A percentile compares a stretch with the other conserved stretches of the same genome.
Conservation (phyloP, 2,113 vertebrate species). For the Delphinus delphis region DNA sequence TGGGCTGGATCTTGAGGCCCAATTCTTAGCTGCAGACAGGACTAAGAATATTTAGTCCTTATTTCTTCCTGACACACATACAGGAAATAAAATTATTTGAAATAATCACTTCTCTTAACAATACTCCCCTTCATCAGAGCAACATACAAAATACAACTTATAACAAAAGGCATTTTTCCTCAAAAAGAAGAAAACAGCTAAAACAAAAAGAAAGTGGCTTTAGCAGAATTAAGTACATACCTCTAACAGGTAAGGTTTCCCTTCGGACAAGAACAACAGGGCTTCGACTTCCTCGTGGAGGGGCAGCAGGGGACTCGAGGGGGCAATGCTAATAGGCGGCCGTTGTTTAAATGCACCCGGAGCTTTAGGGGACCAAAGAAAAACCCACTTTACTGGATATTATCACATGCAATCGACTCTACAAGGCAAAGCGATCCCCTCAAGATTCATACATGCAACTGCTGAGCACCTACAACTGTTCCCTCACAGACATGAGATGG, state of each 20-base stretch:
- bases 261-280: constrained; percentile 93
- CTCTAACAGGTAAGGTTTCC: constrained; percentile 96
- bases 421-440: neutral
- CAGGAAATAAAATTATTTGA: neutral
- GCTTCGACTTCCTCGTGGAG: constrained; percentile 93
- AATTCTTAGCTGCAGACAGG: neutral
- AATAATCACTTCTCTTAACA: neutral
- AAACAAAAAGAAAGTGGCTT: neutral
- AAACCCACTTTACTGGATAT: neutral
- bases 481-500: neutral
- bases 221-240: constrained; percentile 78
- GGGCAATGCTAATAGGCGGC: constrained; percentile 81
- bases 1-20: neutral
- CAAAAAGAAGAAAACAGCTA: neutral
- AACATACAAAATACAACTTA: neutral
- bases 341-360: constrained; percentile 89
- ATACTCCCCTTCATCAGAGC: neutral
- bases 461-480: neutral
- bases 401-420: neutral
- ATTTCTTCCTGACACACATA: neutral
- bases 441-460: neutral
- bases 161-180: neutral
- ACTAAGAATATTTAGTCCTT: neutral
- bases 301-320: constrained; percentile 86
- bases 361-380: constrained; percentile 84